phyloP scores from a whole-genome alignment of 2,888 invertebrate genomes.

The Sepiola atlantica region DNA sequence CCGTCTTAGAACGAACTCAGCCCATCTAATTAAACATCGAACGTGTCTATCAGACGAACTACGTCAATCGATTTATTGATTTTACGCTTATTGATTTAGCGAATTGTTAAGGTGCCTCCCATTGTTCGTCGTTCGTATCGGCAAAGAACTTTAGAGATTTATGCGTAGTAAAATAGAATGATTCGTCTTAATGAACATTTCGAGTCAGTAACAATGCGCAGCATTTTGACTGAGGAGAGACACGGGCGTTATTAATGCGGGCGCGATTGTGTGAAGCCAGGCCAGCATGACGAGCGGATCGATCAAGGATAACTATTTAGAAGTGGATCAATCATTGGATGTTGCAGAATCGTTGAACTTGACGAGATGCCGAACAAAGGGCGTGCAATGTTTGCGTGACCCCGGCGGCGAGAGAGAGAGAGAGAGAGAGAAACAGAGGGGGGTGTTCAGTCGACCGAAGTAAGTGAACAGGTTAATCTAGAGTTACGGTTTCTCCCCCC shows the following conservation, averaged over 20 bases:
- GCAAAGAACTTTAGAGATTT: background rate
- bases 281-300: background rate
- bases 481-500: background rate
- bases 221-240: background rate
- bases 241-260: background rate
- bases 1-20: background rate
- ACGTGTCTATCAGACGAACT: background rate
- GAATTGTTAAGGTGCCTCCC: background rate
- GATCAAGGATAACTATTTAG: background rate
- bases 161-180: background rate
- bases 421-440: too few species aligned
- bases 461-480: background rate
- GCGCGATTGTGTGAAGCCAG: background rate
- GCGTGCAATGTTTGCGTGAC: background rate
- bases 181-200: background rate
- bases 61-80: background rate
- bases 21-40: background rate
- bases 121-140: background rate
- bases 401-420: background rate
- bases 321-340: background rate
- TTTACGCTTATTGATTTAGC: background rate
- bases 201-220: background rate
- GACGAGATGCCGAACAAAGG: background rate
- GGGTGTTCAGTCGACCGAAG: background rate
- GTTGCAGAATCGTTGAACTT: background rate